Percentiles rank a stretch among this genome's conserved stretches.
These are phyloP conservation scores for Oedothorax gibbosus DNA, from an alignment of 1,140 invertebrate species.

Conservation along the genomic window DNA sequence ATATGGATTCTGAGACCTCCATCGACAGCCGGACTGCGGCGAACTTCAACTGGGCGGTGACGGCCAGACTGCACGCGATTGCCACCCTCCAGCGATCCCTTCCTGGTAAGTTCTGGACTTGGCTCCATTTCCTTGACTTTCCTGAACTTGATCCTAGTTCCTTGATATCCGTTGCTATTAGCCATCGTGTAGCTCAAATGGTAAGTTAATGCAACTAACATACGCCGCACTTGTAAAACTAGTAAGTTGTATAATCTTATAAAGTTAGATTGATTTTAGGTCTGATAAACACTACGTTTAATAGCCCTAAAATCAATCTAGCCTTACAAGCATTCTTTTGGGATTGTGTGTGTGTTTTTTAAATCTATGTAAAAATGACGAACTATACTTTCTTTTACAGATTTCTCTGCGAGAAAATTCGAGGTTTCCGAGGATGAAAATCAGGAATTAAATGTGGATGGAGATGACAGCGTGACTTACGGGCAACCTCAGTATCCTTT, in stretches of 20 bases:
- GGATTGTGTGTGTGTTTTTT: no score
- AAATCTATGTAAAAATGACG: no score
- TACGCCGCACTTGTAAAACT: neutral
- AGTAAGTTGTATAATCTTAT: no score
- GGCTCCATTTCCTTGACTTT: neutral
- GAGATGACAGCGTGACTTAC: conserved; percentile 80
- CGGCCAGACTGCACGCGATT: conserved; percentile 39
- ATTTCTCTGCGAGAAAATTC: conserved; percentile 45
- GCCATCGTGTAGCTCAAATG: no score
- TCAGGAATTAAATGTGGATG: conserved; percentile 82
- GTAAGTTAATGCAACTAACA: neutral
- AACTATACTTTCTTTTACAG: neutral
- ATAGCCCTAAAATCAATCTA: no score
- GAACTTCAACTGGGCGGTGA: conserved; percentile 48
- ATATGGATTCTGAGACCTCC: conserved; percentile 34
- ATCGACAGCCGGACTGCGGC: conserved; percentile 47
- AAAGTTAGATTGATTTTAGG: no score
- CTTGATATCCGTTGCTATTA: neutral
- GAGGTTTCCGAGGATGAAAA: conserved; percentile 78
- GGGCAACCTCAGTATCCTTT: conserved; percentile 80
- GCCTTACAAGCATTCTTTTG: no score
- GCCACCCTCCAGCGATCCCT: conserved; percentile 32
- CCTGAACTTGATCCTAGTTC: neutral
- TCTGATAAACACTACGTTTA: no score
- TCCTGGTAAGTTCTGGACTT: conserved; percentile 3